Base-by-base conservation (phyloP, 2,888 invertebrate genomes). In the Operophtera brumata region DNA sequence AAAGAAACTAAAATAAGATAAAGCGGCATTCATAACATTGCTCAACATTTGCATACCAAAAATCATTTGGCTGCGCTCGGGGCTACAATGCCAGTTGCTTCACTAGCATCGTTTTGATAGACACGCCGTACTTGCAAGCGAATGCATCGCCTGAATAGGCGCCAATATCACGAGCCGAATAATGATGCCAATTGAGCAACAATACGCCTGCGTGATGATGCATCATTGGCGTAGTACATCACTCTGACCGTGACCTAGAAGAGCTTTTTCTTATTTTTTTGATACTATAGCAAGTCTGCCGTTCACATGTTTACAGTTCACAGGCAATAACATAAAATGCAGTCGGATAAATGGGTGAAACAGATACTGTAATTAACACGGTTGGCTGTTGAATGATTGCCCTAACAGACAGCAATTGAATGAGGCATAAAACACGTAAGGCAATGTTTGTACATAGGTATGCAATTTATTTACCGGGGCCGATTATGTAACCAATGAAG, bases 401-500 rank as follows among this genome's bases (percentile, higher is more conserved):
- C 62, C 56, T 46, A 64, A 57, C 65, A 69, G 67, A 67, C 62
- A 67, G 63, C 67, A 74, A 73, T 72, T 71, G 62, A 62, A 66
- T 62, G 54, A 52, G 49, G 52, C 47, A 54, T 64, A 65, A 59
- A 61, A 61, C 52, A 70, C 67, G 53, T 30, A 67, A 69, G 65
- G 65, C 62, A 67, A 69, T 61, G 64, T 63, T 62, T 66, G 62
- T 69, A 69, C 69, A 65, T 65, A 66, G 67, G 67, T 9, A 30
- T 72, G 2, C 20, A 20, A 68, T 65, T 62, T 66, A 70, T 75
- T 70, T 65, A 69, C 56, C 50, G 61, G 61, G 62, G 67, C 57
- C 69, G 71, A 78, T 80, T 82, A 78, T 74, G 70, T 65, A 79
- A 70, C 69, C 80, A 78, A 72, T 76, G 73, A 73, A 75, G 77